These are phyloP conservation scores for Tromatobia lineatoria DNA, from an alignment of 2,888 invertebrate species.

Conservation along the genomic window DNA sequence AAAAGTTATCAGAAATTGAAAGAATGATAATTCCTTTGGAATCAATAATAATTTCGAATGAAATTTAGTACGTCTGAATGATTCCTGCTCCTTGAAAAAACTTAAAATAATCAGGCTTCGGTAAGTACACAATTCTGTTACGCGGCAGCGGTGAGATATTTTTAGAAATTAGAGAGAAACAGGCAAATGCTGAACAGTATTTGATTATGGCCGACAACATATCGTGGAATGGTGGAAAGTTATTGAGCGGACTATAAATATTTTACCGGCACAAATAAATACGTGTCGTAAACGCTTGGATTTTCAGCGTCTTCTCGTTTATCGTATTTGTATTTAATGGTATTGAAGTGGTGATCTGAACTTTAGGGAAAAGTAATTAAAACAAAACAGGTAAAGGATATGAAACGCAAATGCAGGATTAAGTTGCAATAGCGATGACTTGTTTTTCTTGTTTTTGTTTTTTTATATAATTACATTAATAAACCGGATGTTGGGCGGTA, in stretches of 20 bases:
- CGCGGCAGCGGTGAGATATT: too few species aligned
- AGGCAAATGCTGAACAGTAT: too few species aligned
- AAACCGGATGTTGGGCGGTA: conserved; percentile 45
- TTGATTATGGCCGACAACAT: too few species aligned
- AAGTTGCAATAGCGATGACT: conserved; percentile 27
- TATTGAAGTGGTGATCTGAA: conserved; percentile 36
- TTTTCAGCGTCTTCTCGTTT: conserved; percentile 59
- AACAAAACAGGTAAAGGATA: neutral
- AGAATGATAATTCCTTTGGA: too few species aligned
- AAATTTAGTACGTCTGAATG: too few species aligned
- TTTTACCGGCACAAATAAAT: neutral
- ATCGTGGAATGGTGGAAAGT: neutral
- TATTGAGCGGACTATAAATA: neutral
- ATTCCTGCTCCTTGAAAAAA: too few species aligned
- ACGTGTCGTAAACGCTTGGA: conserved; percentile 49
- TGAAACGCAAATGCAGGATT: conserved; percentile 23
- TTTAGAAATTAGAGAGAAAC: too few species aligned
- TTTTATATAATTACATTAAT: conserved; percentile 50
- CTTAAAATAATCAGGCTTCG: too few species aligned
- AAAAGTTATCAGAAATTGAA: too few species aligned
- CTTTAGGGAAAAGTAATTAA: conserved; percentile 9
- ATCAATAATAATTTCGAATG: too few species aligned
- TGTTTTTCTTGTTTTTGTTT: conserved; percentile 34
- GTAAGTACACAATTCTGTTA: too few species aligned
- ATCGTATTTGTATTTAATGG: conserved; percentile 34